These are phyloP conservation scores for Eubasilissa regina DNA, from an alignment of 1,140 invertebrate species.

Conservation along the genomic window DNA sequence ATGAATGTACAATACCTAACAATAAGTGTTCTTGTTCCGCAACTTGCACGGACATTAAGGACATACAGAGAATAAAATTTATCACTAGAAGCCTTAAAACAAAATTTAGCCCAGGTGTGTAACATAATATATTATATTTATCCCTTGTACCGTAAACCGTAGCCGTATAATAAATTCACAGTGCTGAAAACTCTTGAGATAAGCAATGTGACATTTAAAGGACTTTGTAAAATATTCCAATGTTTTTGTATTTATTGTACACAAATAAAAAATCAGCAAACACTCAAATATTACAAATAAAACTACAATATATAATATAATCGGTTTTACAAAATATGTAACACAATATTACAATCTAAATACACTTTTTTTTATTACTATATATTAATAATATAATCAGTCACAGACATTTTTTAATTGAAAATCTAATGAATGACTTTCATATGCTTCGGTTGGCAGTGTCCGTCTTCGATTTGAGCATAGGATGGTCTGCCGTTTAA, in stretches of 20 bases:
- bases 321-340: constrained; percentile 59
- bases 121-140: constrained; percentile 42
- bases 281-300: constrained; percentile 54
- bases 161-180: constrained; percentile 34
- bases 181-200: constrained; percentile 22
- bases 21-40: background rate
- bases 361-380: constrained; percentile 50
- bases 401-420: constrained; percentile 55
- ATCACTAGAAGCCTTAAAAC: constrained; percentile 50
- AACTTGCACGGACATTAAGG: constrained; percentile 32
- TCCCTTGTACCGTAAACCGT: constrained; percentile 47
- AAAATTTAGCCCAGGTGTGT: constrained; percentile 35
- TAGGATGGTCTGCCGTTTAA: background rate
- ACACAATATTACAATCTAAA: constrained; percentile 57
- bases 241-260: constrained; percentile 39
- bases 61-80: constrained; percentile 42
- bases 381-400: constrained; percentile 57
- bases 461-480: constrained; percentile 30
- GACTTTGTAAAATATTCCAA: constrained; percentile 43
- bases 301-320: constrained; percentile 47
- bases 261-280: constrained; percentile 53
- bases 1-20: constrained; percentile 34
- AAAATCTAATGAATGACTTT: constrained; percentile 42
- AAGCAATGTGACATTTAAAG: constrained; percentile 32
- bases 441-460: constrained; percentile 18